A percentile compares a stretch with the other conserved stretches of the same genome.
phyloP scores from a whole-genome alignment of 2,113 vertebrate genomes.

The Leuciscus idus region DNA sequence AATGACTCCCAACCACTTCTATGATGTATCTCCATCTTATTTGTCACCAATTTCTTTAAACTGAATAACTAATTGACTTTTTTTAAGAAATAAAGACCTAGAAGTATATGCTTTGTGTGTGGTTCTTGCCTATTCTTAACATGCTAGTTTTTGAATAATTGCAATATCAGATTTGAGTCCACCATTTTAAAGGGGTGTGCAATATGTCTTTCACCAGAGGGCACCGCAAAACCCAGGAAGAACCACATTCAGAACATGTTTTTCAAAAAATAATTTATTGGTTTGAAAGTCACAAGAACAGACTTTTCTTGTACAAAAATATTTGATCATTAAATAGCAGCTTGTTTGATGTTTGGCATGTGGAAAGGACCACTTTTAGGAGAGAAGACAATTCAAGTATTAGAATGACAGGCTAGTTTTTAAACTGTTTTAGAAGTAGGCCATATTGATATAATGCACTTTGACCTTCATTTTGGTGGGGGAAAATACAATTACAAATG shows the following conservation, averaged over 20 bases:
- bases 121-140: neutral
- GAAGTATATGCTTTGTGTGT: slow-evolving; percentile 41
- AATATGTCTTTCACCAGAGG: neutral
- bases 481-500: neutral
- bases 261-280: slow-evolving; percentile 48
- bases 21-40: slow-evolving; percentile 68
- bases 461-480: neutral
- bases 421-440: slow-evolving; percentile 64
- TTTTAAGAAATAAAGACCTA: slow-evolving; percentile 78
- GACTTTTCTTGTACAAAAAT: slow-evolving; percentile 73
- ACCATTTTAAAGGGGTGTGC: neutral
- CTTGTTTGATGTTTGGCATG: slow-evolving; percentile 59
- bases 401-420: slow-evolving; percentile 51
- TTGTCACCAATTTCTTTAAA: slow-evolving; percentile 80
- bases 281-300: slow-evolving; percentile 27
- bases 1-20: slow-evolving; percentile 49
- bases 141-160: neutral
- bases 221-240: neutral
- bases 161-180: neutral
- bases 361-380: slow-evolving; percentile 70
- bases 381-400: slow-evolving; percentile 67
- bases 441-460: slow-evolving; percentile 36
- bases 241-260: neutral
- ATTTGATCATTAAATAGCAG: slow-evolving; percentile 65
- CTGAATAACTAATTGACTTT: slow-evolving; percentile 77